phyloP scores from a whole-genome alignment of 2,888 invertebrate genomes.

The Tigriopus californicus region DNA sequence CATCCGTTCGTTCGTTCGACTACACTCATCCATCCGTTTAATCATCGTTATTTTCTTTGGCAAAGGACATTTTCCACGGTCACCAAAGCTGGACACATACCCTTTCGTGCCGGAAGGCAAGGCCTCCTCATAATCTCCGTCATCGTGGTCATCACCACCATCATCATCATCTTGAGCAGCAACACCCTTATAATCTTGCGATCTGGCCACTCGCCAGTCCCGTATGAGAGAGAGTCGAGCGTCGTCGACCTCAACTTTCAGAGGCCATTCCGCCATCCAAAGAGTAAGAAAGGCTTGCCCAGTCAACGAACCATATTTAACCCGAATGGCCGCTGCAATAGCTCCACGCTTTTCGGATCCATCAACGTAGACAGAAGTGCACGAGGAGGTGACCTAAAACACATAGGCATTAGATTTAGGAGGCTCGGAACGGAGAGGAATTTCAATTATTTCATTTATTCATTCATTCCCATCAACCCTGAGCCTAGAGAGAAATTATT shows the following conservation, averaged over 20 bases:
- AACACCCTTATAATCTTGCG: background rate
- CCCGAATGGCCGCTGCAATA: constrained; percentile 22
- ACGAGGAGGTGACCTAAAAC: constrained; percentile 73
- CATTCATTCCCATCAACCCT: background rate
- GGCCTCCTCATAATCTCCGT: background rate
- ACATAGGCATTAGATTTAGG: constrained; percentile 9
- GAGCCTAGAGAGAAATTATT: no score
- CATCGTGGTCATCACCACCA: no score
- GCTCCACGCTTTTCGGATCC: constrained; percentile 81
- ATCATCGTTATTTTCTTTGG: no score
- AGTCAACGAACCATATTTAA: constrained; percentile 4
- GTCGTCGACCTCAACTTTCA: constrained; percentile 75
- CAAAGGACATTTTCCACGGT: no score
- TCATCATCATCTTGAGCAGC: background rate
- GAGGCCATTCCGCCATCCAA: constrained; percentile 89
- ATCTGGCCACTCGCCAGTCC: constrained; percentile 84
- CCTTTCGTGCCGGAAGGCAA: background rate
- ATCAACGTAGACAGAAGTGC: constrained; percentile 87
- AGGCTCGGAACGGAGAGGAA: no score
- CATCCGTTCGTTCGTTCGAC: no score
- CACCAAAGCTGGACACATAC: no score
- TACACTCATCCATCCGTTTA: background rate
- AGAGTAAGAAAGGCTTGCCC: constrained; percentile 75
- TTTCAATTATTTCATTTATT: no score
- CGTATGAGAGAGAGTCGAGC: constrained; percentile 76